These are phyloP conservation scores for Lanistes nyassanus DNA, from an alignment of 1,140 invertebrate species.

Conservation along the genomic window DNA sequence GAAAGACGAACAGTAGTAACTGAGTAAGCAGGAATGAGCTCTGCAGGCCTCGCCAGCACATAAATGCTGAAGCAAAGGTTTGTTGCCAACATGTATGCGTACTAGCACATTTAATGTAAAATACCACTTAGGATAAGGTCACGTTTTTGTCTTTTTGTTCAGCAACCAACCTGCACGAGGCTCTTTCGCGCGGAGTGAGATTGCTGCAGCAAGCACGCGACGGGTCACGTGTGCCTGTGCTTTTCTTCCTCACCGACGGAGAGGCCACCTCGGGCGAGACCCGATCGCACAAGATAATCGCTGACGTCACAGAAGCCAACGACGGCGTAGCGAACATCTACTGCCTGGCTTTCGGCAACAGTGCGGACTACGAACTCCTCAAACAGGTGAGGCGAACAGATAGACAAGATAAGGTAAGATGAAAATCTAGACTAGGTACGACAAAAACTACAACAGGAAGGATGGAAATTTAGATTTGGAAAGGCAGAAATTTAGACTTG, in stretches of 20 bases:
- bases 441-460: too few species aligned
- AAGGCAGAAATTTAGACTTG: too few species aligned
- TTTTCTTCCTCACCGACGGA: constrained; percentile 82
- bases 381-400: constrained; percentile 53
- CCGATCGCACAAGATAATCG: constrained; percentile 70
- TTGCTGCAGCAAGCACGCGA: constrained; percentile 28
- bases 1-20: too few species aligned
- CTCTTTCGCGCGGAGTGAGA: constrained; percentile 35
- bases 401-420: too few species aligned
- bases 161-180: constrained; percentile 52
- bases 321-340: constrained; percentile 68
- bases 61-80: too few species aligned
- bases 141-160: constrained; percentile 24
- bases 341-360: constrained; percentile 78
- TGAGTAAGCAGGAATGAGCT: too few species aligned
- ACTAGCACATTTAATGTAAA: too few species aligned
- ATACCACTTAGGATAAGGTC: too few species aligned
- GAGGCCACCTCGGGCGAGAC: constrained; percentile 75
- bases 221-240: constrained; percentile 65
- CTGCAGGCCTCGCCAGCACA: too few species aligned
- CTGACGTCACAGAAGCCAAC: constrained; percentile 50
- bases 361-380: constrained; percentile 76
- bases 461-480: too few species aligned
- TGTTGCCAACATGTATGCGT: too few species aligned
- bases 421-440: too few species aligned